Evolutionary conservation across 2,888 invertebrate genomes (phyloP).

Genomic region (Poecilus cupreus): DNA sequence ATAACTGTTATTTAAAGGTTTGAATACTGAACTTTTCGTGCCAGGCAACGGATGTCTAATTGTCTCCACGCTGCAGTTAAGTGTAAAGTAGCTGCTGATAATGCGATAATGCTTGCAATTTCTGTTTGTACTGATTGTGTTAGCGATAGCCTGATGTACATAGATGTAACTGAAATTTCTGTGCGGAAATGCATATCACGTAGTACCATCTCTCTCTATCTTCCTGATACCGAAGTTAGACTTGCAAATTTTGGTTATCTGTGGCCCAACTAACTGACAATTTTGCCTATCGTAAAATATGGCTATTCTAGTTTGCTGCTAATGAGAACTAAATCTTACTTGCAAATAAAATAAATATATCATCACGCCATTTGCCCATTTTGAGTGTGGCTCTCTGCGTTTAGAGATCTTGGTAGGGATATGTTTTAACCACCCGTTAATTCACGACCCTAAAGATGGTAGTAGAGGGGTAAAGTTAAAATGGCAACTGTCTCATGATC

Average conservation of each 20-base stretch:
- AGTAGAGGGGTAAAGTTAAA: too few species aligned
- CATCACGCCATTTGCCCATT: too few species aligned
- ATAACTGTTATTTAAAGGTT: not conserved
- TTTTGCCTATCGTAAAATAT: slow-evolving; percentile 29
- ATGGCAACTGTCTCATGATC: too few species aligned
- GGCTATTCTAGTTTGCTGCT: not conserved
- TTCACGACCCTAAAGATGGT: too few species aligned
- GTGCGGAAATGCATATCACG: slow-evolving; percentile 32
- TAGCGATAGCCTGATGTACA: slow-evolving; percentile 26
- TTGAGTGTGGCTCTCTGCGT: too few species aligned
- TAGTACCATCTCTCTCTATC: slow-evolving; percentile 17
- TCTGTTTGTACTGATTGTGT: slow-evolving; percentile 25
- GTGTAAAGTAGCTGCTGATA: not conserved
- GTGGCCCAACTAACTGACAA: slow-evolving; percentile 9
- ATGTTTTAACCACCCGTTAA: too few species aligned
- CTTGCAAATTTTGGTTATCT: slow-evolving; percentile 30
- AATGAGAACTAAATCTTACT: not conserved
- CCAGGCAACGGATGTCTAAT: not conserved
- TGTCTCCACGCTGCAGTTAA: not conserved
- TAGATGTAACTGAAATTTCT: not conserved
- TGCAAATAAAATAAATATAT: too few species aligned
- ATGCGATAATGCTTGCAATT: slow-evolving; percentile 13
- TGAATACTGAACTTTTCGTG: not conserved
- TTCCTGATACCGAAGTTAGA: slow-evolving; percentile 25
- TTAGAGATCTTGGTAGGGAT: too few species aligned